Conservation (phyloP, 2,797 vertebrate genomes). For the Anguilla pacifica region DNA sequence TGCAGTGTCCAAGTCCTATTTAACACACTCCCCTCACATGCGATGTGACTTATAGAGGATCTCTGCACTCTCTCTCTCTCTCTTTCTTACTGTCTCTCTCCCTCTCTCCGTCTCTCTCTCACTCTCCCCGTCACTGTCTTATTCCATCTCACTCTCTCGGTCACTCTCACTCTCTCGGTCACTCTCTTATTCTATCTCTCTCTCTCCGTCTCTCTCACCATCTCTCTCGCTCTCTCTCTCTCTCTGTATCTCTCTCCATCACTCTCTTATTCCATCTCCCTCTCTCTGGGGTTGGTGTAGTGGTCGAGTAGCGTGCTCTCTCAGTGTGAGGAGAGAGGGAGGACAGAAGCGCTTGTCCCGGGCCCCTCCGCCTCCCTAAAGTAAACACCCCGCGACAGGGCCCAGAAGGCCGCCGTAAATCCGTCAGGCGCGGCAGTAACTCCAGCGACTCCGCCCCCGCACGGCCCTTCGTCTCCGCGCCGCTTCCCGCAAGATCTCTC, state of each 20-base stretch:
- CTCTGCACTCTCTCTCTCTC: constrained; percentile 48
- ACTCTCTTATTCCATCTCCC: constrained; percentile 17
- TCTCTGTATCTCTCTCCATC: constrained; percentile 42
- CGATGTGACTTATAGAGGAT: constrained; percentile 71
- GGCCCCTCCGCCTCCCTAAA: constrained; percentile 48
- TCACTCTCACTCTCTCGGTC: background rate
- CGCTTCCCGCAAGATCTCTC: background rate
- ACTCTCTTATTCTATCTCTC: constrained; percentile 46
- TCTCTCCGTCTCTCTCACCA: background rate
- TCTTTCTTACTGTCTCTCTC: constrained; percentile 9
- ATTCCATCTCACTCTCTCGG: background rate
- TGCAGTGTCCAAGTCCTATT: constrained; percentile 84
- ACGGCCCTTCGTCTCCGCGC: background rate
- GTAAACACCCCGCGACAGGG: constrained; percentile 61
- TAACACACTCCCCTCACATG: constrained; percentile 70
- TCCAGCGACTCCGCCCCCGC: constrained; percentile 44
- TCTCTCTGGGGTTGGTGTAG: constrained; percentile 54
- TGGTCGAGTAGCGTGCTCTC: constrained; percentile 56
- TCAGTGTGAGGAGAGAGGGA: constrained; percentile 46
- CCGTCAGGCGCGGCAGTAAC: constrained; percentile 55
- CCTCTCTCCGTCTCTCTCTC: constrained; percentile 22
- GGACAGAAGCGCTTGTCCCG: constrained; percentile 50
- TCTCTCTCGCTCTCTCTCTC: constrained; percentile 22
- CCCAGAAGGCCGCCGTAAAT: constrained; percentile 55
- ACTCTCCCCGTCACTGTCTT: constrained; percentile 43